phyloP scores from a whole-genome alignment of 2,113 vertebrate genomes.

The Reinhardtius hippoglossoides region DNA sequence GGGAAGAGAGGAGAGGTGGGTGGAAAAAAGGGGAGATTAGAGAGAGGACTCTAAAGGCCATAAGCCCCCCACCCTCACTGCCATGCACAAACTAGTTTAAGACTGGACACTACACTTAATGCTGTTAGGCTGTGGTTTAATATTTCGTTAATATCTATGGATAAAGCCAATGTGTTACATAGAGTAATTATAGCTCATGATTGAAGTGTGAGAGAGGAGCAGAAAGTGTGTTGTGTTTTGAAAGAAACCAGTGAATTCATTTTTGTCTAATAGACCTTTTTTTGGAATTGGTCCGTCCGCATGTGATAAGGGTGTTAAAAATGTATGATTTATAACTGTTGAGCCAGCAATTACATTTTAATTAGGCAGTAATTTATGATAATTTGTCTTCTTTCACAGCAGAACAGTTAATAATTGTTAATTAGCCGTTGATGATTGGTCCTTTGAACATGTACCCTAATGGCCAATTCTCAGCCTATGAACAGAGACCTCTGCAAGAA shows the following conservation, averaged over 20 bases:
- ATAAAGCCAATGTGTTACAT: slow-evolving; percentile 77
- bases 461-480: slow-evolving; percentile 69
- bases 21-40: too few relatives aligned
- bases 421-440: slow-evolving; percentile 81
- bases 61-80: background rate
- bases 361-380: slow-evolving; percentile 85
- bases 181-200: slow-evolving; percentile 81
- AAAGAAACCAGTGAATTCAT: slow-evolving; percentile 76
- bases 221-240: slow-evolving; percentile 63
- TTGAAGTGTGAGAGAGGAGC: slow-evolving; percentile 66
- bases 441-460: slow-evolving; percentile 79
- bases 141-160: slow-evolving; percentile 81
- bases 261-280: slow-evolving; percentile 82
- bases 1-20: too few relatives aligned
- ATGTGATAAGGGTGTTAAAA: slow-evolving; percentile 82
- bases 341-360: slow-evolving; percentile 84
- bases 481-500: slow-evolving; percentile 61
- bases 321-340: slow-evolving; percentile 85
- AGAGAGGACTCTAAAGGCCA: background rate
- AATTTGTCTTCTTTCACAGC: slow-evolving; percentile 83
- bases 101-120: slow-evolving; percentile 65
- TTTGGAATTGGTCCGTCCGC: slow-evolving; percentile 80
- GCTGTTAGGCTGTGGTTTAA: slow-evolving; percentile 76
- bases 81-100: slow-evolving; percentile 36
- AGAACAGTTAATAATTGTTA: slow-evolving; percentile 84